Evolutionary conservation across 2,113 vertebrate genomes (phyloP).

Genomic region (Archocentrus centrarchus): DNA sequence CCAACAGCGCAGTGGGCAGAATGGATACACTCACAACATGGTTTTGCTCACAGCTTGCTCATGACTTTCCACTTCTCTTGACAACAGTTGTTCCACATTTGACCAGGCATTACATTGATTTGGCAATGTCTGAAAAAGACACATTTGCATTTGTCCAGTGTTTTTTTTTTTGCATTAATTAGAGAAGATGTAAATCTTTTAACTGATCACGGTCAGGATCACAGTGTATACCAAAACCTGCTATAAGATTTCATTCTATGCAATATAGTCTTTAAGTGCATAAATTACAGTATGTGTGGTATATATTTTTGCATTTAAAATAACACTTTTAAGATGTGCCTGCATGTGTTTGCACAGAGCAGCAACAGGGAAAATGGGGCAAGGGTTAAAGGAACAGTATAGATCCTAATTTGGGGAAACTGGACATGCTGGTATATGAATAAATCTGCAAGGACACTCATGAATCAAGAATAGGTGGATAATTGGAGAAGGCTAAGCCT

Average conservation of each 20-base stretch:
- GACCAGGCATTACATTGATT: background rate
- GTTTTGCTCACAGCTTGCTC: conserved; percentile 59
- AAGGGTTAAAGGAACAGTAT: conserved; percentile 1
- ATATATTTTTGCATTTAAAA: background rate
- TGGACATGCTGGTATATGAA: conserved; percentile 28
- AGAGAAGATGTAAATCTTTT: conserved; percentile 19
- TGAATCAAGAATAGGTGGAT: conserved; percentile 54
- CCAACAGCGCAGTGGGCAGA: conserved; percentile 72
- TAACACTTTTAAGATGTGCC: background rate
- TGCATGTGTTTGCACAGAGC: background rate
- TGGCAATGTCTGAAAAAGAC: conserved; percentile 5
- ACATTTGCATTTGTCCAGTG: conserved; percentile 30
- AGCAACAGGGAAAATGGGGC: background rate
- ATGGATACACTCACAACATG: conserved; percentile 68
- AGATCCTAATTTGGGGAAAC: conserved; percentile 49
- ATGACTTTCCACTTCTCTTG: conserved; percentile 68
- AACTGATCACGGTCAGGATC: background rate
- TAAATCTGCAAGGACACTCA: conserved; percentile 40
- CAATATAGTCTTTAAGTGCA: background rate
- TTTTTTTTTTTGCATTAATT: conserved; percentile 29
- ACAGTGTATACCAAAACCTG: background rate
- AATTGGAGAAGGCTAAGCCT: conserved; percentile 18
- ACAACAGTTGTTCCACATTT: conserved; percentile 53
- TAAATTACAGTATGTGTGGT: background rate
- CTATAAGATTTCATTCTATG: background rate